Evolutionary conservation across 2,113 vertebrate species (phyloP).

Genomic region (Ochotona princeps): DNA sequence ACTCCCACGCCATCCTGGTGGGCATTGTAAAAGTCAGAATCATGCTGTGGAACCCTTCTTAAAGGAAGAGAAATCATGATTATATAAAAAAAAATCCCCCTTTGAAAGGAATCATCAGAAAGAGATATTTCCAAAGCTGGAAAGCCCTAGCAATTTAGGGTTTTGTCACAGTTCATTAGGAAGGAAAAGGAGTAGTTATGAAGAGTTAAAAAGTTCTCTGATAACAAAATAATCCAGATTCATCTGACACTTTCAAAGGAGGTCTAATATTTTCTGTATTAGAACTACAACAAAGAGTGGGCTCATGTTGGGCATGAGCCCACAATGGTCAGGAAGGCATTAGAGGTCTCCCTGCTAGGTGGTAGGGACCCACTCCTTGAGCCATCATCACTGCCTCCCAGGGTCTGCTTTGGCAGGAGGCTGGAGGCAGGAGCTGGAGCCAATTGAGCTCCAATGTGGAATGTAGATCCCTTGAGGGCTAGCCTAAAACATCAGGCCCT

Average conservation of each 20-base stretch:
- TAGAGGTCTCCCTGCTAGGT: too few relatives aligned
- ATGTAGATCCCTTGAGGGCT: too few relatives aligned
- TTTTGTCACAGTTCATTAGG: neutral
- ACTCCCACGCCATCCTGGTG: fast-evolving
- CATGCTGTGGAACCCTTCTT: neutral
- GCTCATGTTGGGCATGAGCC: too few relatives aligned
- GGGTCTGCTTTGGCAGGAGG: too few relatives aligned
- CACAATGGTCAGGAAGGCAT: too few relatives aligned
- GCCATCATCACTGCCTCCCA: too few relatives aligned
- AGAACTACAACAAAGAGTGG: neutral
- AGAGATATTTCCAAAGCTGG: conserved; percentile 1
- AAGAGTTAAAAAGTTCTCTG: neutral
- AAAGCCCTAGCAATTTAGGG: neutral
- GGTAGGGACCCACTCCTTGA: too few relatives aligned
- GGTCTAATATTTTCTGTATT: neutral
- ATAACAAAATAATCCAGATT: neutral
- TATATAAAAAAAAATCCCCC: conserved; percentile 27
- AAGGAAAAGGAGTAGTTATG: neutral
- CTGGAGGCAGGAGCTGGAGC: too few relatives aligned
- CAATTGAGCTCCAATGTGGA: too few relatives aligned
- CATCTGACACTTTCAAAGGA: neutral
- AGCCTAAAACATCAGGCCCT: too few relatives aligned
- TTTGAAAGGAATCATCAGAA: conserved; percentile 14
- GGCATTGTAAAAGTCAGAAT: neutral
- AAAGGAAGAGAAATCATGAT: neutral